Base-by-base conservation (phyloP, 2,888 invertebrate species). In the Apamea monoglypha region DNA sequence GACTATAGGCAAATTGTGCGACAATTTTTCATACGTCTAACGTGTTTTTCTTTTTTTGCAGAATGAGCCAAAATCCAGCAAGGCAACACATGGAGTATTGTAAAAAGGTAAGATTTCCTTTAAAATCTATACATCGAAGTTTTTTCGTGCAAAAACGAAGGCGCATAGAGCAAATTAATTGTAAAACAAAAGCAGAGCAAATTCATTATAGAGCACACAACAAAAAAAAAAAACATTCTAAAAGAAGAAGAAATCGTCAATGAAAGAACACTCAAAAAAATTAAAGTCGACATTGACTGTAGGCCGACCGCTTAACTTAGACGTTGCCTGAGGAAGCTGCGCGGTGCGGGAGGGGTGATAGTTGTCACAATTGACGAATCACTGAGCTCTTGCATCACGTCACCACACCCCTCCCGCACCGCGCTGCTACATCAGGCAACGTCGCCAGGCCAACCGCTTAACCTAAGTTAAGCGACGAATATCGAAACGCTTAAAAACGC, bases 101-200 rank as follows among this genome's bases (percentile, higher is more conserved):
- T 80, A 47, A 40, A 67, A 7, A 81, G 85, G 85, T 83, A 73
- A 81, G 81, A 25, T 8, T 56, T 56, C 1, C 12, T 66, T 29
- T n/a, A 16, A 53, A 29, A 68, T 53, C 0, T 47, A 4, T 3
- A 18, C 6, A 47, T 0, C 0, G 18, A 32, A n/a, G 3, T 7
- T 29, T 3, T 73, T 63, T 64, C 3, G 44, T 21, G 21, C 29
- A 44, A 25, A 21, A 40, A 8, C 2, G 1, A 29, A 32, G 47
- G 21, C 47, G n/a, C 10, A 10, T 67, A 3, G 1, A 8, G 16
- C 25, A 53, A 53, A 53, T 40, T 10, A 0, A 21, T 6, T n/a
- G n/a, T n/a, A n/a, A n/a, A n/a, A n/a, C n/a, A n/a, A n/a, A n/a
- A n/a, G n/a, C n/a, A n/a, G n/a, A n/a, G n/a, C n/a, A n/a, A n/a